Base-by-base conservation (phyloP, 2,113 vertebrate species). In the Caranx melampygus region DNA sequence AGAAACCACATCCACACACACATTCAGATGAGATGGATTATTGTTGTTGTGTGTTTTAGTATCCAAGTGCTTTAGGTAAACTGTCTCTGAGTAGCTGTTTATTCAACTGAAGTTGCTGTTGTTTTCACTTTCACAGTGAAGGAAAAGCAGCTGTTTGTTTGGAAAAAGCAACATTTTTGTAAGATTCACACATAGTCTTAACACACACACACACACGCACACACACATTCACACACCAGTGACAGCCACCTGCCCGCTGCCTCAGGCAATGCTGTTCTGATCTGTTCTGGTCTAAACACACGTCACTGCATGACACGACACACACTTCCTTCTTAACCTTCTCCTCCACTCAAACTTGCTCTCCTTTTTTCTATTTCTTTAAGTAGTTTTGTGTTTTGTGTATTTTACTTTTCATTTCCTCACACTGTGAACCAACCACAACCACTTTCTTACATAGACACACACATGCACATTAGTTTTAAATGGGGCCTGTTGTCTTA, bases 211-310 rank as follows among this genome's bases (percentile, higher is more conserved):
- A 67, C 72, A 60, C 72, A 83, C 75, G 76, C 67, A 60, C 78
- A 64, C 72, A 74, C 77, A 75, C 47, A 77, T 87, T 87, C 84
- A 92, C 88, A 86, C 89, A 87, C 81, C 84, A 90, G 86, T 90
- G 89, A 87, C 90, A 87, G 90, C 93, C 93, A 93, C 93, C 93
- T 93, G 93, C 78, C 88, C 87, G 45, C 89, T 85, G 90, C 92
- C 92, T 84, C 65, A 58, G 92, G 93, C 93, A 54, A 34, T 67
- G 82, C 79, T 88, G 65, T 75, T 88, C 84, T 84, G 88, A 91
- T 93, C 82, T 82, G 85, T 81, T 90, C 87, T 88, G 86, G 86
- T 91, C 88, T 79, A 85, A 91, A 88, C 87, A 90, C 90, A 89
- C 78, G 78, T 88, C 87, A 84, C 85, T 34, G 75, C 86, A 80